Percentiles rank a stretch among this genome's conserved stretches.
phyloP scores from a whole-genome alignment of 2,888 invertebrate species.

The Synergus gifuensis region DNA sequence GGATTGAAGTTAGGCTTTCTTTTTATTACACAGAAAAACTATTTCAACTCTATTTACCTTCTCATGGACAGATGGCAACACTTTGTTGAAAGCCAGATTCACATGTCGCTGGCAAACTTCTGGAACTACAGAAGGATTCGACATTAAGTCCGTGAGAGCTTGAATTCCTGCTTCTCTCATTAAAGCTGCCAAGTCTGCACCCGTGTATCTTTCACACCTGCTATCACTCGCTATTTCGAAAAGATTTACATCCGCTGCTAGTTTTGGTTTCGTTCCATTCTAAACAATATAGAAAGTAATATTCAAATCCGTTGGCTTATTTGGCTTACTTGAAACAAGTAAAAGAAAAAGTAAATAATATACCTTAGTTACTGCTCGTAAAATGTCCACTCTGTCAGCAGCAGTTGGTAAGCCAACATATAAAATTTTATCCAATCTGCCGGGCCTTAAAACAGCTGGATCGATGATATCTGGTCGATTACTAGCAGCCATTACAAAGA shows the following conservation, averaged over 20 bases:
- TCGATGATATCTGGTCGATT: conserved; percentile 98
- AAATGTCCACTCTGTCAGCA: conserved; percentile 91
- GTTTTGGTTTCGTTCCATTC: conserved; percentile 88
- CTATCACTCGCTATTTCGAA: conserved; percentile 84
- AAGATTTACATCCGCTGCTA: conserved; percentile 88
- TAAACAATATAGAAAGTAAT: conserved; percentile 71
- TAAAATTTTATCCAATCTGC: conserved; percentile 93
- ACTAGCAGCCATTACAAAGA: conserved; percentile 97
- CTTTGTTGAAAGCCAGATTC: conserved; percentile 85
- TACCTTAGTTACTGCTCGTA: conserved; percentile 93
- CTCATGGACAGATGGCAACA: conserved; percentile 91
- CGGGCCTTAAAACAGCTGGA: conserved; percentile 94
- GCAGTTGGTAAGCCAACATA: conserved; percentile 93
- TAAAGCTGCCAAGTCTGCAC: conserved; percentile 95
- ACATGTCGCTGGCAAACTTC: conserved; percentile 86
- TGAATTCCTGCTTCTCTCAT: conserved; percentile 92
- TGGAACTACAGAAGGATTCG: conserved; percentile 77
- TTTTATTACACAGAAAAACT: not conserved
- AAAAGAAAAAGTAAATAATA: conserved; percentile 3
- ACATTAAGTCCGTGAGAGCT: conserved; percentile 88
- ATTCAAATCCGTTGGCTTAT: not conserved
- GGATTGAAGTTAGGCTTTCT: no score
- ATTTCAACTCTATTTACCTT: conserved; percentile 78
- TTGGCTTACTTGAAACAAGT: not conserved
- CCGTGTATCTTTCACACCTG: conserved; percentile 89